Base-by-base conservation (phyloP, 2,888 invertebrate species). In the Phyllotreta striolata region DNA sequence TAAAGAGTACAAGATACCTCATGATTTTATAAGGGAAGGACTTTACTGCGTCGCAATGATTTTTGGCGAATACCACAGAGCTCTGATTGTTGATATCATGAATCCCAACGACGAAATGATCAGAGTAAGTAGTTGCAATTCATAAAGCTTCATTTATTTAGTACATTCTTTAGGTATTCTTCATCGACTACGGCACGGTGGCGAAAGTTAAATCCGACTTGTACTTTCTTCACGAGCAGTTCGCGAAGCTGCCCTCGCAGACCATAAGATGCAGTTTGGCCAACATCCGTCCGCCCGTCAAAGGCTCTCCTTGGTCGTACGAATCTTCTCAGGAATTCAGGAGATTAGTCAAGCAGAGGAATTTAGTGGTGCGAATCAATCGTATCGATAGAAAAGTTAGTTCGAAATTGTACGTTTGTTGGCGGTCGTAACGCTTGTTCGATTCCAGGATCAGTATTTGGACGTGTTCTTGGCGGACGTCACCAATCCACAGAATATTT, bases 181-280 rank as follows among this genome's bases (percentile, higher is more conserved):
- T 84, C 79, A 80, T 86, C 70, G 87, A 87, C 82, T 86, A 85
- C 79, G 87, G 86, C 74, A 86, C 86, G 47, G 83, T 86, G 75
- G 81, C 81, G 64, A 73, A 74, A 61, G 81, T 80, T 71, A 77
- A 82, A 63, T 71, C 70, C 5, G 72, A 73, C 1, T 63, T 80
- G 24, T 78, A 76, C 65, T 82, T 77, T 63, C 80, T 86, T 72
- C 81, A 71, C 70, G 79, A 78, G 38, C 71, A 72, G 49, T 86
- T 84, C 78, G 77, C 76, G 3, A 37, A 67, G 64, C 79, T 86
- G 72, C 83, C 84, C 41, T 83, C 82, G 76, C 86, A 85, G 81
- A 86, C 84, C 0, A 67, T 83, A 67, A 82, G 86, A 64, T 84
- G 83, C 66, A 81, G 85, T 1, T 81, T 87, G 13, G 83, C 84